A percentile compares a stretch with the other conserved stretches of the same genome.
phyloP scores from a whole-genome alignment of 2,113 vertebrate genomes.

The Rattus norvegicus region DNA sequence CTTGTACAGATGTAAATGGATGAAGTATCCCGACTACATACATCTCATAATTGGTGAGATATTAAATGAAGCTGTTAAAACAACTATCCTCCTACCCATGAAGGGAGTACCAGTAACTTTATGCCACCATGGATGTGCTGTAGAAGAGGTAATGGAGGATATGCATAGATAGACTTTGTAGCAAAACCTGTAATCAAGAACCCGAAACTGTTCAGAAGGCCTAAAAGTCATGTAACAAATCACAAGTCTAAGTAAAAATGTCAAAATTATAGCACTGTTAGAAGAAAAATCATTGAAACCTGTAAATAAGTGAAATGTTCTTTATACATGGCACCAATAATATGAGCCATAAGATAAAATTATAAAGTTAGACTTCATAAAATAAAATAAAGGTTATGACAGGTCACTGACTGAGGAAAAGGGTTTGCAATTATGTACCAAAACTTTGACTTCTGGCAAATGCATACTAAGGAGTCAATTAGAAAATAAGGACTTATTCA shows the following conservation, averaged over 20 bases:
- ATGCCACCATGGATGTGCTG: neutral
- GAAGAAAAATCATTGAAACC: neutral
- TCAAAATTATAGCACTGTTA: neutral
- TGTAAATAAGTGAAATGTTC: neutral
- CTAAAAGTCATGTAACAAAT: neutral
- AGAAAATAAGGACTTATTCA: neutral
- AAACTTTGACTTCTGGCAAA: neutral
- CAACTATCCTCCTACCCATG: neutral
- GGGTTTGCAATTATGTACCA: neutral
- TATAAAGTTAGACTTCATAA: conserved; percentile 3
- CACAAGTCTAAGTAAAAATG: neutral
- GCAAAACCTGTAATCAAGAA: neutral
- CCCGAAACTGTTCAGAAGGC: neutral
- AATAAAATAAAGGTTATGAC: conserved; percentile 38
- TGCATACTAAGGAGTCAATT: neutral
- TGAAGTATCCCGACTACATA: neutral
- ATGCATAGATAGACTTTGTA: neutral
- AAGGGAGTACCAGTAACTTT: neutral
- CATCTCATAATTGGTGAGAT: neutral
- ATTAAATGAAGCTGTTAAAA: neutral
- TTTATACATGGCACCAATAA: neutral
- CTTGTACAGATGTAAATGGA: neutral
- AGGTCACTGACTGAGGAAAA: neutral
- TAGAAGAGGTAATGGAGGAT: neutral
- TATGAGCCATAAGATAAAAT: neutral